Evolutionary conservation across 1,140 invertebrate species (phyloP).

Genomic region (Trigoniulus corallinus): DNA sequence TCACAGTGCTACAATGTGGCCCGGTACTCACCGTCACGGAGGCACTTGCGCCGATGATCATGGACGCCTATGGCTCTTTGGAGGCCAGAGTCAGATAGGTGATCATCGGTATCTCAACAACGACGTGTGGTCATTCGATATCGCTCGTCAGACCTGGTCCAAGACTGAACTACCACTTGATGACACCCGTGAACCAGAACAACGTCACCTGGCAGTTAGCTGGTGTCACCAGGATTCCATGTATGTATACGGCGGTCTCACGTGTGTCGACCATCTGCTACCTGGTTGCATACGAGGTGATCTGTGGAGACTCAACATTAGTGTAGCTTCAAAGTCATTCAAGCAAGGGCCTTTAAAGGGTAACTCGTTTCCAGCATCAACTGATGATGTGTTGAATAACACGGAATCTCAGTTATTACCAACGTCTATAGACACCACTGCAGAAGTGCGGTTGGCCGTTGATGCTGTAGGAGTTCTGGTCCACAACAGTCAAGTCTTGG

Average conservation of each 20-base stretch:
- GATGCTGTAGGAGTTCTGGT: background rate
- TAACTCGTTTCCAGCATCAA: background rate
- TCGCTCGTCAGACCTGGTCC: background rate
- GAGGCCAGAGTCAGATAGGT: background rate
- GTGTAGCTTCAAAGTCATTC: background rate
- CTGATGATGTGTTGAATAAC: background rate
- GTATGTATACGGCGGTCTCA: background rate
- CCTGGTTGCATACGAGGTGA: background rate
- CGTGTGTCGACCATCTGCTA: background rate
- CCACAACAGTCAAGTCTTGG: background rate
- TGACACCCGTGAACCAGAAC: background rate
- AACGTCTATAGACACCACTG: background rate
- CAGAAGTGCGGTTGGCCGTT: background rate
- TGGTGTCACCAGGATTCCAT: background rate
- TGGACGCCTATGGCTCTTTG: background rate
- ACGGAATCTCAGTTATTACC: background rate
- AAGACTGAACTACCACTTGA: background rate
- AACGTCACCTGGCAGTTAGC: background rate
- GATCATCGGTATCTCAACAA: background rate
- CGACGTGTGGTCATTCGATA: background rate
- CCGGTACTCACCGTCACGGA: background rate
- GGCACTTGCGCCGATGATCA: background rate
- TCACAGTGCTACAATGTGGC: background rate
- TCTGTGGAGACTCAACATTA: background rate
- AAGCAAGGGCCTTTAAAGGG: too few relatives aligned